Percentiles rank a stretch among this genome's conserved stretches.
Evolutionary conservation across 2,113 vertebrate genomes (phyloP).

Genomic region (Hemiprocne comata): DNA sequence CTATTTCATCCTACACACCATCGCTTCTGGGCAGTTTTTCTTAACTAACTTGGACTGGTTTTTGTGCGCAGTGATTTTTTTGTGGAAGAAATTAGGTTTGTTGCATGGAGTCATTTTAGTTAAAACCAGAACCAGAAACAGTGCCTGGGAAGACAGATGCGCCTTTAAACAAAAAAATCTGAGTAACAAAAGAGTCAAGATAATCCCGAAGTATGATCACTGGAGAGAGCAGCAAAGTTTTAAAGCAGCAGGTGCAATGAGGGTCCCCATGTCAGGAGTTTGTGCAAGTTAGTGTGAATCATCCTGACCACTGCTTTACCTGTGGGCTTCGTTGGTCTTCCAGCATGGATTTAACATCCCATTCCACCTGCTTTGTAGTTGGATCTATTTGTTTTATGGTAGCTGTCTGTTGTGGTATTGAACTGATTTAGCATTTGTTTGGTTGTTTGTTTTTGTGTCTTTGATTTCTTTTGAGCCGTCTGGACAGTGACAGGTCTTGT

Average conservation of each 20-base stretch:
- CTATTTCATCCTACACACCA: background rate
- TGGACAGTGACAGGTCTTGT: background rate
- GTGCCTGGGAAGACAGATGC: background rate
- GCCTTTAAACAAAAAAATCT: background rate
- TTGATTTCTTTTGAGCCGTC: background rate
- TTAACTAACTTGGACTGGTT: background rate
- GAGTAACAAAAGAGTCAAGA: background rate
- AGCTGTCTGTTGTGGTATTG: background rate
- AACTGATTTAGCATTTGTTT: background rate
- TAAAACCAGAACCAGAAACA: background rate
- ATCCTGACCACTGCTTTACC: background rate
- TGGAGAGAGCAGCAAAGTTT: background rate
- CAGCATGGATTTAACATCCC: background rate
- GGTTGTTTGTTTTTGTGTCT: background rate
- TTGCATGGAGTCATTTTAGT: background rate
- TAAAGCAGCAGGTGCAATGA: background rate
- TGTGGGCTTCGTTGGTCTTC: background rate
- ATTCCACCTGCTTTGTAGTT: background rate
- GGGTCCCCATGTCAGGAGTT: background rate
- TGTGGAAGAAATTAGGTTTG: background rate
- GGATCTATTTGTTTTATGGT: background rate
- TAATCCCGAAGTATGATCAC: background rate
- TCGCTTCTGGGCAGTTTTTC: background rate
- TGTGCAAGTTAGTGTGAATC: background rate
- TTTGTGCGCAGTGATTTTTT: background rate